These are phyloP conservation scores for Macrotus californicus DNA, from an alignment of 2,113 vertebrate genomes.

Conservation along the genomic window DNA sequence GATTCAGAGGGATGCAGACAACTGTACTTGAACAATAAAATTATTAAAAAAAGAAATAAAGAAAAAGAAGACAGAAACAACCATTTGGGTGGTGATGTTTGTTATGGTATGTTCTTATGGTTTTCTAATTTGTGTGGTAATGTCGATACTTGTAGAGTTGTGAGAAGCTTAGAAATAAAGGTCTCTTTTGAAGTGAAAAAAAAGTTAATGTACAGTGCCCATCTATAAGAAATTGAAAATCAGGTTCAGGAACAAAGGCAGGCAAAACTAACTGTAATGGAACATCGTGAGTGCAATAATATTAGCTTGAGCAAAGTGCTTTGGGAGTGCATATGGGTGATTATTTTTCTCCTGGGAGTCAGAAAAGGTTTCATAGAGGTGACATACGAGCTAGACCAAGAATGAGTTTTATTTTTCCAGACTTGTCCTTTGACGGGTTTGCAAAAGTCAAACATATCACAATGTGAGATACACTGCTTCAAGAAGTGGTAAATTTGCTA, in stretches of 20 bases:
- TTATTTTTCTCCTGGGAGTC: background rate
- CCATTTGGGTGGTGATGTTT: no score
- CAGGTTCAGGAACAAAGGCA: background rate
- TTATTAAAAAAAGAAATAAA: no score
- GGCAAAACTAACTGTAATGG: background rate
- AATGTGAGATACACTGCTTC: background rate
- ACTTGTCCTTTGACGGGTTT: slow-evolving; percentile 1
- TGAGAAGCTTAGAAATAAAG: no score
- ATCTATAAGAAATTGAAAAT: background rate
- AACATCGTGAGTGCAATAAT: background rate
- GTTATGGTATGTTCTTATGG: no score
- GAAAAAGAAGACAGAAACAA: no score
- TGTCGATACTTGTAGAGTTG: no score
- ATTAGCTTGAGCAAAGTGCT: background rate
- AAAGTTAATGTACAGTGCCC: background rate
- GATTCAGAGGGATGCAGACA: no score
- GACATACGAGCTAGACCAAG: background rate
- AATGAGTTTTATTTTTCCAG: slow-evolving; percentile 14
- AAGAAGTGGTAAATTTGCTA: background rate
- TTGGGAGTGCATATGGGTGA: background rate
- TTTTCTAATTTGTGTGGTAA: no score
- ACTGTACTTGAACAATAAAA: no score
- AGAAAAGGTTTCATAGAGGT: background rate
- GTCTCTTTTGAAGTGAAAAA: background rate
- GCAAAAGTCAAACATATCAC: slow-evolving; percentile 23